A percentile compares a stretch with the other conserved stretches of the same genome.
phyloP scores from a whole-genome alignment of 1,140 invertebrate species.

The Brachionus manjavacas region DNA sequence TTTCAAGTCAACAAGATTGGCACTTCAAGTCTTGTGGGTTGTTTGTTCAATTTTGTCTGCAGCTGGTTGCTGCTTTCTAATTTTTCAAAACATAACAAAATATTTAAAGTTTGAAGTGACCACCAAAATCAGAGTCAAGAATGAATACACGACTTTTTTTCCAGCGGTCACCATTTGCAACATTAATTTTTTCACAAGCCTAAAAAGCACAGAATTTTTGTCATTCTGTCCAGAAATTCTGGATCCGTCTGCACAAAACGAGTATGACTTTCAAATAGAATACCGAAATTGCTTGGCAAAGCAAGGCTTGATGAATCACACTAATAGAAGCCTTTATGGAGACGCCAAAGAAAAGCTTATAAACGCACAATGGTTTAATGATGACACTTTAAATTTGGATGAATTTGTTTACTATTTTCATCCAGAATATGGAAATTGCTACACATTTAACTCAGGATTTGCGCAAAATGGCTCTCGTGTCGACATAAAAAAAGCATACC shows the following conservation, averaged over 20 bases:
- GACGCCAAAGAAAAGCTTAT: not conserved
- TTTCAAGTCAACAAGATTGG: not conserved
- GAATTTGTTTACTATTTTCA: not conserved
- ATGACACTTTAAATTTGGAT: not conserved
- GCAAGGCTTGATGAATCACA: not conserved
- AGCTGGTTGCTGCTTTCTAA: not conserved
- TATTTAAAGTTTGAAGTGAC: not conserved
- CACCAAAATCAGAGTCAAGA: not conserved
- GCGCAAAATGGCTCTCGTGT: not conserved
- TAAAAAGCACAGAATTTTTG: not conserved
- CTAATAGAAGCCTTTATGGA: not conserved
- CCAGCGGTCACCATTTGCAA: conserved; percentile 14
- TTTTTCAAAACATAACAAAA: not conserved
- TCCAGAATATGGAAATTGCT: not conserved
- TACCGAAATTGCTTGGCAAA: not conserved
- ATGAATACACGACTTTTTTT: not conserved
- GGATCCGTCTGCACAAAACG: not conserved
- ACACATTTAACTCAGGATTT: not conserved
- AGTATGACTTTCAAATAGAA: not conserved
- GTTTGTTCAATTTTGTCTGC: not conserved
- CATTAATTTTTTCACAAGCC: not conserved
- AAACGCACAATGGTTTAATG: not conserved
- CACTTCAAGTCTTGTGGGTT: not conserved
- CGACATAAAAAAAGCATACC: not conserved
- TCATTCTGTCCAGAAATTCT: not conserved